phyloP scores from a whole-genome alignment of 2,888 invertebrate genomes.

The Priocnemis perturbator region DNA sequence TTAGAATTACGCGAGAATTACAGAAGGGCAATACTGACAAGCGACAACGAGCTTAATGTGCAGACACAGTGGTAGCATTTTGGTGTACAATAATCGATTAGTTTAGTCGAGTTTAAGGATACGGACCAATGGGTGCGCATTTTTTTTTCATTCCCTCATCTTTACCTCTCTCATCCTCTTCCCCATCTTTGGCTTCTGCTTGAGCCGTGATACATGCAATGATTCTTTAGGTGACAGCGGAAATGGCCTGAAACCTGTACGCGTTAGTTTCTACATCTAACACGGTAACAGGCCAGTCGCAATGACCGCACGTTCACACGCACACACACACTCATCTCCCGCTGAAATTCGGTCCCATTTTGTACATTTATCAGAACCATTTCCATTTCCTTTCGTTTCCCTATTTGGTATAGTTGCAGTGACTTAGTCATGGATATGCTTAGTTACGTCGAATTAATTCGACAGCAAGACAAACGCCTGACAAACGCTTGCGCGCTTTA shows the following conservation, averaged over 20 bases:
- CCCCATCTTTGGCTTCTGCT: too few species aligned
- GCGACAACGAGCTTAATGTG: slow-evolving; percentile 70
- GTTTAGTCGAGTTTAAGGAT: slow-evolving; percentile 29
- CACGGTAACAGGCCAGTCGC: too few species aligned
- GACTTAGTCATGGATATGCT: slow-evolving; percentile 64
- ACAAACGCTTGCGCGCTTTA: slow-evolving; percentile 47
- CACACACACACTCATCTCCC: too few species aligned
- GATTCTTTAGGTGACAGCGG: too few species aligned
- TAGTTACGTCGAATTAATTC: slow-evolving; percentile 53
- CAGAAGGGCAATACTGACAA: slow-evolving; percentile 72
- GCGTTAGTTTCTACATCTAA: too few species aligned
- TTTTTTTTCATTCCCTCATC: slow-evolving; percentile 30
- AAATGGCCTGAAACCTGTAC: too few species aligned
- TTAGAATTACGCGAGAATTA: slow-evolving; percentile 69
- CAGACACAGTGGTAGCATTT: slow-evolving; percentile 69
- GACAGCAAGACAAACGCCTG: slow-evolving; percentile 58
- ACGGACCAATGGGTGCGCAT: slow-evolving; percentile 48
- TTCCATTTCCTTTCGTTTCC: slow-evolving; percentile 18
- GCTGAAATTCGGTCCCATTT: neutral
- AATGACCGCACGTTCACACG: too few species aligned
- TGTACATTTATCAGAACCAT: slow-evolving; percentile 1
- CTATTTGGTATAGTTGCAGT: slow-evolving; percentile 52
- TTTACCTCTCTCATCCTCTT: slow-evolving; percentile 27
- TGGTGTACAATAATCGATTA: slow-evolving; percentile 62
- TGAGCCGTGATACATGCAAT: too few species aligned